Percentiles rank a stretch among this genome's conserved stretches.
Evolutionary conservation across 2,113 vertebrate species (phyloP).

Genomic region (Myxocyprinus asiaticus): DNA sequence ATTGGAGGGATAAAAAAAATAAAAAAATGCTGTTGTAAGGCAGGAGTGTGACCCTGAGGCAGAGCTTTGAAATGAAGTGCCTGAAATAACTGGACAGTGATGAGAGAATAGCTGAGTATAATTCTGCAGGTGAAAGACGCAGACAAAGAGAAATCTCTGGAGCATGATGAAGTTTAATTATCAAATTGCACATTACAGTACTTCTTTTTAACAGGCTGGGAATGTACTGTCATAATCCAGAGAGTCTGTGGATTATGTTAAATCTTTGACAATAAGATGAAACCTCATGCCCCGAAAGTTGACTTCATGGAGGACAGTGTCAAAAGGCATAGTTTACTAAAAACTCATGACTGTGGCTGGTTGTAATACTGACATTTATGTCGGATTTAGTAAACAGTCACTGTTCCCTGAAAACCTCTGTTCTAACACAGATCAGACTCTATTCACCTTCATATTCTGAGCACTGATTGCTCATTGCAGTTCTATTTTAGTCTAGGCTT

Average conservation of each 20-base stretch:
- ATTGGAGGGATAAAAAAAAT: conserved; percentile 52
- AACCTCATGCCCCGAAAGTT: background rate
- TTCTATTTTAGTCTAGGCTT: conserved; percentile 5
- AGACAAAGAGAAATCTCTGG: background rate
- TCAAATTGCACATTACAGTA: background rate
- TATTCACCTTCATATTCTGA: conserved; percentile 7
- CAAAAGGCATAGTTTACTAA: background rate
- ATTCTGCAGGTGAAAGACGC: background rate
- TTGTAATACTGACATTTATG: background rate
- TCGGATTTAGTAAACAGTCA: background rate
- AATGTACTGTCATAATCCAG: conserved; percentile 10
- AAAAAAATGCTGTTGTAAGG: conserved; percentile 48
- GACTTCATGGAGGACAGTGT: background rate
- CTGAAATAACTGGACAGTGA: conserved; percentile 16
- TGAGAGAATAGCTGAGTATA: background rate
- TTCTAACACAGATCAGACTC: background rate
- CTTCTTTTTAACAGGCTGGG: background rate
- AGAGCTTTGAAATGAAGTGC: background rate
- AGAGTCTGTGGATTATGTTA: background rate
- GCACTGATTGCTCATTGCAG: background rate
- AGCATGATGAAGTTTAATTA: background rate
- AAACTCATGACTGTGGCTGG: background rate
- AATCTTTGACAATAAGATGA: background rate
- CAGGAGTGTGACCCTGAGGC: conserved; percentile 35
- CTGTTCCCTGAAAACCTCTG: background rate